Base-by-base conservation (phyloP, 2,797 vertebrate genomes). In the Danionella dracula region DNA sequence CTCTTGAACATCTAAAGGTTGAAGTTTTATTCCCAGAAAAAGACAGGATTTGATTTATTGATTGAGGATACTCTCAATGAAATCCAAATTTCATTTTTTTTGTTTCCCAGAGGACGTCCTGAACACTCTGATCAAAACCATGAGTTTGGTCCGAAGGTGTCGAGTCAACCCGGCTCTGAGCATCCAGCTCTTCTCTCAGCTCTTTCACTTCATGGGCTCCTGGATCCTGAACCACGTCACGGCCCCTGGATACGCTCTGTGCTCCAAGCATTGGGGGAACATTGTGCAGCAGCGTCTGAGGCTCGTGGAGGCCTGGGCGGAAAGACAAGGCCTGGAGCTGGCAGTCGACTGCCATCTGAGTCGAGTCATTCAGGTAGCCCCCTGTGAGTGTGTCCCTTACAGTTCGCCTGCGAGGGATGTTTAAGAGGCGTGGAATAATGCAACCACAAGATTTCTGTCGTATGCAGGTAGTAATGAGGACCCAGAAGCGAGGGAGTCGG, bases 141-240 rank as follows among this genome's bases (percentile, higher is more conserved):
- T 98, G 95, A 91, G 93, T 19, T 84, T 98, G 42, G 67, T 97
- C 35, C 88, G 94, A 12, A 91, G 94, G 42, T 95, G 92, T 73
- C 86, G 90, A 51, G 90, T 95, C 68, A 97, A 96, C 69, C 92
- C 93, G 0, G 94, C 94, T 19, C 82, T 97, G 41, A 95, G 93
- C 73, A 95, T 98, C 80, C 96, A 98, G 85, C 91, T 98, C 29
- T 98, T 98, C 86, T 98, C 95, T 1, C 94, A 97, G 79, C 90
- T 97, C 31, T 96, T 98, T 78, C 95, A 98, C 73, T 98, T 93
- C 74, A 90, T 94, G 84, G 97, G 96, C 40, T 84, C 91, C 82
- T 97, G 96, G 96, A 92, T 98, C 48, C 94, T 98, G 77, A 98
- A 98, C 81, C 86, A 85, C 78, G 78, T 98, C 66, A 89, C 95